phyloP scores from a whole-genome alignment of 2,113 vertebrate species.

The Rhabdomys dilectus region DNA sequence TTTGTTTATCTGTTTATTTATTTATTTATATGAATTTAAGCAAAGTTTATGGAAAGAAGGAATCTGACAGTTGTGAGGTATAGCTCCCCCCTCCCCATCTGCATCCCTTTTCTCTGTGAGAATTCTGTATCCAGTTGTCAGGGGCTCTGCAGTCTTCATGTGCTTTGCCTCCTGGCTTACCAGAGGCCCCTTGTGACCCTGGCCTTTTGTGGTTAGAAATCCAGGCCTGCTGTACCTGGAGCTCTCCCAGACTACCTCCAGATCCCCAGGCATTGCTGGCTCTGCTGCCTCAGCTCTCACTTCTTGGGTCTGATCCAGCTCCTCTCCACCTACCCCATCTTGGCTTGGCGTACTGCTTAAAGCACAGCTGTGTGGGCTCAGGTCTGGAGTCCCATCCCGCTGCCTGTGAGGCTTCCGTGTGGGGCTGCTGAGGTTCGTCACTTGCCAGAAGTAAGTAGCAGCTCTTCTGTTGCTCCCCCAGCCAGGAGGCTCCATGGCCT shows the following conservation, averaged over 20 bases:
- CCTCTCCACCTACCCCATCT: neutral
- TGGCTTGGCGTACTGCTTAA: neutral
- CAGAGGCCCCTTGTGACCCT: neutral
- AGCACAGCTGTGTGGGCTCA: neutral
- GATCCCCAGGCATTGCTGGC: neutral
- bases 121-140: slow-evolving; percentile 43
- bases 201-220: neutral
- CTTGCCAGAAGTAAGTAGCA: accelerated
- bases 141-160: neutral
- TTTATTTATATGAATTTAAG: slow-evolving; percentile 43
- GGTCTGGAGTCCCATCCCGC: neutral
- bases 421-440: neutral
- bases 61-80: neutral
- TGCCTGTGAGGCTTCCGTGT: neutral
- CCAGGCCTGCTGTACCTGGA: neutral
- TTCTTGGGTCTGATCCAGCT: neutral
- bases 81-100: neutral
- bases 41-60: slow-evolving; percentile 68
- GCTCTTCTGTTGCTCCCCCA: neutral
- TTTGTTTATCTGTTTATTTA: slow-evolving; percentile 59
- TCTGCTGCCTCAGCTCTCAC: neutral
- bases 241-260: neutral
- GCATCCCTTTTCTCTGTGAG: neutral
- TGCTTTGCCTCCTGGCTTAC: neutral
- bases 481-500: neutral